phyloP scores from a whole-genome alignment of 2,888 invertebrate species.

The Tetragnatha montana region DNA sequence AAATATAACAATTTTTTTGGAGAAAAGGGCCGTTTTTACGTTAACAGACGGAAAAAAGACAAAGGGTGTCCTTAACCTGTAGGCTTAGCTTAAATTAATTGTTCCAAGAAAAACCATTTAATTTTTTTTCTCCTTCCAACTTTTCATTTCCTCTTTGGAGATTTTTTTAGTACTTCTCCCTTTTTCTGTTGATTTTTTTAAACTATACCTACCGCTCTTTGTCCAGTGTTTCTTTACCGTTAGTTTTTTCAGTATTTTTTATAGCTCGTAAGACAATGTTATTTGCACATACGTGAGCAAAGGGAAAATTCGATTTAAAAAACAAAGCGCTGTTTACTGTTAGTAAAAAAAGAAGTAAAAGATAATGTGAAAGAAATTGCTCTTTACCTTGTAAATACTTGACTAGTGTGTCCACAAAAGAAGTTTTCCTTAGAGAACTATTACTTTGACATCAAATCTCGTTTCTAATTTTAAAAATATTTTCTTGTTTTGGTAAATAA shows the following conservation, averaged over 20 bases:
- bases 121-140: not conserved
- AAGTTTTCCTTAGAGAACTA: not conserved
- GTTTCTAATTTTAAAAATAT: no score
- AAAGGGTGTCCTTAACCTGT: not conserved
- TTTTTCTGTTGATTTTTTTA: not conserved
- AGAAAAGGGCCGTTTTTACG: not conserved
- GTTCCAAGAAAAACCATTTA: not conserved
- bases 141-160: not conserved
- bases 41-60: not conserved
- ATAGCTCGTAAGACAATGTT: not conserved
- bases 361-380: not conserved
- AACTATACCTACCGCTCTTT: not conserved
- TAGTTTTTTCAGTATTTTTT: not conserved
- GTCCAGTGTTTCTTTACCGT: not conserved
- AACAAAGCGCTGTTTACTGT: not conserved
- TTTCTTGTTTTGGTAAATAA: no score
- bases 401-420: not conserved
- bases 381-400: not conserved
- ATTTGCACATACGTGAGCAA: not conserved
- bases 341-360: not conserved
- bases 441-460: not conserved
- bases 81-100: not conserved
- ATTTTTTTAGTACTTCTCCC: not conserved
- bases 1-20: no score
- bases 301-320: not conserved